Base-by-base conservation (phyloP, 92 coral and sea anemone genomes). In the Heteractis magnifica region DNA sequence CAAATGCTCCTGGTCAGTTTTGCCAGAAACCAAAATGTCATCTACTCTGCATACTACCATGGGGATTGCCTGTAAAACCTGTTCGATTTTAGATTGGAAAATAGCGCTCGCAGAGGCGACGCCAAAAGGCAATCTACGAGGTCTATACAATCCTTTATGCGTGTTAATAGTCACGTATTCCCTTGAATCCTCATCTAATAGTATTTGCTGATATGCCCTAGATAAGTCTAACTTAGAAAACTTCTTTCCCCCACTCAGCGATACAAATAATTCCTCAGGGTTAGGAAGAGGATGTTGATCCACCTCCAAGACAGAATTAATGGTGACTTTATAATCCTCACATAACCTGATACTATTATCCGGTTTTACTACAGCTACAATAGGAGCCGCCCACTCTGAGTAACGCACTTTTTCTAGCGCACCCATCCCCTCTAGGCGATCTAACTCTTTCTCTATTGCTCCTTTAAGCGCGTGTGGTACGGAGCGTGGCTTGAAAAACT, bases 121-220 rank as follows among this genome's bases (percentile, higher is more conserved):
- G 1, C 76, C 76, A 21, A 72, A 72, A 4, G 89, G 87, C 55
- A 86, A 65, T 51, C 83, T 76, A 19, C 75, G 75, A 12, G 86
- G 86, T 1, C 86, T 34, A 80, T 9, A 85, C 12, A 89, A 55
- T 8, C 92, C 92, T 73, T 85, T 85, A 70, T 88, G 91, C 50
- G 82, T 88, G 86, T 87, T 87, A 52, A 83, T 82, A 14, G 90
- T 87, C 1, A 88, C 91, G 78, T 34, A 83, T 59, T 88, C 88
- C 78, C 84, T 77, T 3, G 88, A 87, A 8, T 87, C 65, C 20
- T 87, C 87, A 20, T 87, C 83, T 19, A 83, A 48, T 15, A 83
- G 19, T 50, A 87, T 78, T 41, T 83, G 87, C 62, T 87, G 87
- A 52, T 88, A 59, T 11, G 78, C 19, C 56, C 81, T 41, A 10